Percentiles rank a stretch among this genome's conserved stretches.
Conservation (phyloP, 2,113 vertebrate genomes). For the Okapia johnstoni region DNA sequence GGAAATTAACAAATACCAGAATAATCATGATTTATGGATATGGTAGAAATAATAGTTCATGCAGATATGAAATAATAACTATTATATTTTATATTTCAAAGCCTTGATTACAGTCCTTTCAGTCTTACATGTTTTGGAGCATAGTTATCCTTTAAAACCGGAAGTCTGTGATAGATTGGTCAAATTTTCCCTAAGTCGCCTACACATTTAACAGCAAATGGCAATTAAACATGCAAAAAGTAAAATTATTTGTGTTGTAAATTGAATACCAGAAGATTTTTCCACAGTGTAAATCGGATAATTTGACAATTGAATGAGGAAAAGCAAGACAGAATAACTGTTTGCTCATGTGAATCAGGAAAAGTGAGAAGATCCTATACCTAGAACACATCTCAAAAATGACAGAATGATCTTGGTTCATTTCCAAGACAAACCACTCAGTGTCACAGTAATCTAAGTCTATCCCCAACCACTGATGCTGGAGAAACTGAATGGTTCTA, state of each 20-base stretch:
- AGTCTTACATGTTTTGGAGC: background rate
- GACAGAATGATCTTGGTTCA: background rate
- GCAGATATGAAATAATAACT: background rate
- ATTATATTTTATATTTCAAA: background rate
- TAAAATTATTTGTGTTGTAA: background rate
- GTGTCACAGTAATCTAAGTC: background rate
- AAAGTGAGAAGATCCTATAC: background rate
- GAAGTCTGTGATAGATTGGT: background rate
- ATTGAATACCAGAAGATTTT: background rate
- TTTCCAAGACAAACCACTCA: background rate
- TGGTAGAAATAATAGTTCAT: background rate
- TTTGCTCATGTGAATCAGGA: background rate
- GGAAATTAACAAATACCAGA: background rate
- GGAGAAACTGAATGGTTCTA: background rate
- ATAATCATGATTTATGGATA: background rate
- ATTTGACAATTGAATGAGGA: background rate
- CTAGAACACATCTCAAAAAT: background rate
- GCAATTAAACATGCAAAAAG: background rate
- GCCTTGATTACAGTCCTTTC: background rate
- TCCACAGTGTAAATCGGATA: background rate
- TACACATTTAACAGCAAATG: background rate
- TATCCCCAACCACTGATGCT: background rate
- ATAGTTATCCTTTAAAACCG: background rate
- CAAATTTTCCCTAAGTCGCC: background rate
- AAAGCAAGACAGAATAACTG: accelerated